Evolutionary conservation across 2,113 vertebrate genomes (phyloP).

Genomic region (Cettia cetti): DNA sequence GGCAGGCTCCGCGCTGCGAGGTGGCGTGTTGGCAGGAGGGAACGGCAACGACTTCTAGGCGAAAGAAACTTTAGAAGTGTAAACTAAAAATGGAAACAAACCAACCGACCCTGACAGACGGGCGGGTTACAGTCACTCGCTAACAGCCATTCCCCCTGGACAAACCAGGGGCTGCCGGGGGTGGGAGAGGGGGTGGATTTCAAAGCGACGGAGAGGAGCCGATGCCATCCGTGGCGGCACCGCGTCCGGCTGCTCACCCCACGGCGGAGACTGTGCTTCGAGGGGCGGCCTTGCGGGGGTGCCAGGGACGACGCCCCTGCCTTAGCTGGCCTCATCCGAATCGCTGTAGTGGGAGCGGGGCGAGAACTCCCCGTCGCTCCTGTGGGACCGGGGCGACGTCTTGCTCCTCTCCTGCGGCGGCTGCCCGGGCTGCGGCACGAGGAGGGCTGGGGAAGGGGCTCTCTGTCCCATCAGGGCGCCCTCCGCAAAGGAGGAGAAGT

Average conservation of each 20-base stretch:
- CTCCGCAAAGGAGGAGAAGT: slow-evolving; percentile 80
- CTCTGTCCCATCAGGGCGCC: slow-evolving; percentile 77
- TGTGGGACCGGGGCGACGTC: slow-evolving; percentile 85
- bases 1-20: slow-evolving; percentile 2
- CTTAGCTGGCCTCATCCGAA: slow-evolving; percentile 88
- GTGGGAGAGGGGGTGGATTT: background rate
- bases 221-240: background rate
- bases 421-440: slow-evolving; percentile 59
- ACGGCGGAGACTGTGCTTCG: background rate
- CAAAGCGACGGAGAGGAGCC: background rate
- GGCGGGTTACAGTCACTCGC: background rate
- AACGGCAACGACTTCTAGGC: slow-evolving; percentile 21
- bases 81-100: background rate
- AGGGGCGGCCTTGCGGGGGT: background rate
- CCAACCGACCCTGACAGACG: background rate
- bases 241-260: background rate
- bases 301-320: background rate
- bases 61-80: background rate
- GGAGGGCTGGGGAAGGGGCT: slow-evolving; percentile 69
- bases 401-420: slow-evolving; percentile 76
- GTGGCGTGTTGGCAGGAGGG: slow-evolving; percentile 63
- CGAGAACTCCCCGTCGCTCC: slow-evolving; percentile 96
- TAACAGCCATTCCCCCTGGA: background rate
- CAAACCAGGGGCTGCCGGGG: background rate
- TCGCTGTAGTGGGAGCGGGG: slow-evolving; percentile 96